phyloP scores from a whole-genome alignment of 1,140 invertebrate species.

The Whitmania pigra region DNA sequence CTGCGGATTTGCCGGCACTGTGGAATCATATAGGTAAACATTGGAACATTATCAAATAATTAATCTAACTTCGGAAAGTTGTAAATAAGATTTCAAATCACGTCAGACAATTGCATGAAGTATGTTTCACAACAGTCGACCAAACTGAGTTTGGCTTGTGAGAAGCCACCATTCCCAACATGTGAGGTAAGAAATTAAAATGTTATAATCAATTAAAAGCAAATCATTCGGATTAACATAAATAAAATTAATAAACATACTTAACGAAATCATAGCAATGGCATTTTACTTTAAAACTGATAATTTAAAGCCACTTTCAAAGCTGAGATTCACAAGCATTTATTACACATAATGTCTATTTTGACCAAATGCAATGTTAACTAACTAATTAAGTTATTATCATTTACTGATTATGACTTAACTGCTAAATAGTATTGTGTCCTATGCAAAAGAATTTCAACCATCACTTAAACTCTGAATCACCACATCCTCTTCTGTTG shows the following conservation, averaged over 20 bases:
- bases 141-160: slow-evolving; percentile 1
- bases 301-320: background rate
- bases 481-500: too few species aligned
- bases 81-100: background rate
- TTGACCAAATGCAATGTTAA: background rate
- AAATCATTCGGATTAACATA: background rate
- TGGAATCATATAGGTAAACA: background rate
- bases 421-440: too few species aligned
- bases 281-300: background rate
- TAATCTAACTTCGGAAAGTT: background rate
- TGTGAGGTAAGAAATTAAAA: background rate
- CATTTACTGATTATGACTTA: too few species aligned
- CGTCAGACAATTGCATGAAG: background rate
- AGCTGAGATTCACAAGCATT: background rate
- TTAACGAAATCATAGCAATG: background rate
- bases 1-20: background rate
- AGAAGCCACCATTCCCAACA: background rate
- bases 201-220: too few species aligned
- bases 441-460: too few species aligned
- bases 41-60: background rate
- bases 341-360: background rate
- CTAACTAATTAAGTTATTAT: background rate
- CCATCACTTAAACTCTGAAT: too few species aligned
- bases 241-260: background rate
- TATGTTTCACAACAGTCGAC: background rate